A percentile compares a stretch with the other conserved stretches of the same genome.
These are phyloP conservation scores for Malthinus flaveolus DNA, from an alignment of 2,888 invertebrate genomes.

Conservation along the genomic window DNA sequence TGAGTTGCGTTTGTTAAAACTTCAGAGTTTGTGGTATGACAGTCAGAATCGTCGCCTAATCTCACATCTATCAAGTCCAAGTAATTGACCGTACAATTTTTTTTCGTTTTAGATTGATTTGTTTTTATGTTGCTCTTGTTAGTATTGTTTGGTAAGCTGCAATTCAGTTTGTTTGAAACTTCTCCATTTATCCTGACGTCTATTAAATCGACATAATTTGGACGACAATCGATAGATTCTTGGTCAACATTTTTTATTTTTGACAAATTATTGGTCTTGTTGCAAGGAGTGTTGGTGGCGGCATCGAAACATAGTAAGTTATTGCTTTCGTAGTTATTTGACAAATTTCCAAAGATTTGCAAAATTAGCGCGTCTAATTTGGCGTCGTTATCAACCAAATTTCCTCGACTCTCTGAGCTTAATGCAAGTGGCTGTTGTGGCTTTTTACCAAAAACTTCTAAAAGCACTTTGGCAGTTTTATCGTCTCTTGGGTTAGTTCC, in stretches of 20 bases:
- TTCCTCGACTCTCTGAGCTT: too few relatives aligned
- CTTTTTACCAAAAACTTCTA: constrained; percentile 6
- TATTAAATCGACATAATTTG: constrained; percentile 8
- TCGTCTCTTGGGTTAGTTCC: background rate
- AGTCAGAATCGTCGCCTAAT: background rate
- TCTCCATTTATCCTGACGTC: constrained; percentile 4
- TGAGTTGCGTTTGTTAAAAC: too few relatives aligned
- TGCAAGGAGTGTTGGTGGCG: background rate
- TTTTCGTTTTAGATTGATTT: too few relatives aligned
- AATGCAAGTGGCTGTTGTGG: background rate
- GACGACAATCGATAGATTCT: background rate
- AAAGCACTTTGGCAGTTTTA: background rate
- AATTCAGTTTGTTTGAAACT: background rate
- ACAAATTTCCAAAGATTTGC: background rate
- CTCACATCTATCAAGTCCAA: background rate
- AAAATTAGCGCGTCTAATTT: background rate
- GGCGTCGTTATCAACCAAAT: background rate
- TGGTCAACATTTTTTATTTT: background rate
- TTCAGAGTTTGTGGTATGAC: background rate
- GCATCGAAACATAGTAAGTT: background rate
- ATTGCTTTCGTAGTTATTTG: background rate
- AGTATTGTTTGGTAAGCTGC: background rate
- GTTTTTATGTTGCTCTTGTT: background rate
- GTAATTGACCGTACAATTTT: background rate
- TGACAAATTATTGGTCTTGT: background rate